A percentile compares a stretch with the other conserved stretches of the same genome.
phyloP scores from a whole-genome alignment of 1,140 invertebrate genomes.

The Tigriopus japonicus region DNA sequence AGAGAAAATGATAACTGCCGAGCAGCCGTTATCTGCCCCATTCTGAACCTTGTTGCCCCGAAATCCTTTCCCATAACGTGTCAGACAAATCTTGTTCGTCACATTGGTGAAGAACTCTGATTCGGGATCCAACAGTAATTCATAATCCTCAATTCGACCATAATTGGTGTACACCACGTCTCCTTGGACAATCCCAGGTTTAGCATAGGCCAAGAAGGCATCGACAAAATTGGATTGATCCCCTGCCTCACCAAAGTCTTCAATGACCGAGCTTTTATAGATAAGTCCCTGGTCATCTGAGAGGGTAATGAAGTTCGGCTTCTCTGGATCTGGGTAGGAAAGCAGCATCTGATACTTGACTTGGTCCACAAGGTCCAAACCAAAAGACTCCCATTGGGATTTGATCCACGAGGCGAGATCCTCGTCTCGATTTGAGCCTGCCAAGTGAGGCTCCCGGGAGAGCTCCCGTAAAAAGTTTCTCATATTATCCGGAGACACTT shows the following conservation, averaged over 20 bases:
- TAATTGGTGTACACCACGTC: constrained; percentile 32
- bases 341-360: constrained; percentile 17
- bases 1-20: constrained; percentile 18
- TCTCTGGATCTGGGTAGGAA: constrained; percentile 17
- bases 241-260: background rate
- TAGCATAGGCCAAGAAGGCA: background rate
- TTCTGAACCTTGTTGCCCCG: constrained; percentile 27
- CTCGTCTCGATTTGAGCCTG: constrained; percentile 15
- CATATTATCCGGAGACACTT: constrained; percentile 3
- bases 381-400: constrained; percentile 15
- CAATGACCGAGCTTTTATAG: background rate
- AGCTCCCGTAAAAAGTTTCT: constrained; percentile 14
- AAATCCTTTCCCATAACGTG: constrained; percentile 23
- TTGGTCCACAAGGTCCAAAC: constrained; percentile 17
- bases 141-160: constrained; percentile 29
- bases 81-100: background rate
- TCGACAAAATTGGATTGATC: background rate
- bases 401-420: constrained; percentile 13
- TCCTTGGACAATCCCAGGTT: background rate
- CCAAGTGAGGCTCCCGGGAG: constrained; percentile 17
- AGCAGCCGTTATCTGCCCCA: constrained; percentile 17
- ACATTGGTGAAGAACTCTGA: background rate
- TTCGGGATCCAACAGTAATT: constrained; percentile 19
- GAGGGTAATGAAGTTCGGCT: constrained; percentile 15
- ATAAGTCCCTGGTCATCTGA: background rate